phyloP scores from a whole-genome alignment of 2,888 invertebrate species.

The Pterobdella sp. region DNA sequence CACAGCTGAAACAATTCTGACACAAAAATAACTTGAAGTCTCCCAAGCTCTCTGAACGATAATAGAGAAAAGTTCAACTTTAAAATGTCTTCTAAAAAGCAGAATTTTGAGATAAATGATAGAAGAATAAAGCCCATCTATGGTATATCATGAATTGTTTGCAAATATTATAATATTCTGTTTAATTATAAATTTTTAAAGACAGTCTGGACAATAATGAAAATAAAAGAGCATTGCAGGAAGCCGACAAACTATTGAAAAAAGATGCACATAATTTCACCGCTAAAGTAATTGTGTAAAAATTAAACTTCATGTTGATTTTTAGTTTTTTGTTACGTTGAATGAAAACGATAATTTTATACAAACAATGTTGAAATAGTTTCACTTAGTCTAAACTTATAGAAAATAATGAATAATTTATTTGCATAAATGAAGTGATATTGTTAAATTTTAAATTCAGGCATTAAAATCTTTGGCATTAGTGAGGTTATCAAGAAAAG shows the following conservation, averaged over 20 bases:
- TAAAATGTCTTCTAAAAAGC: not conserved
- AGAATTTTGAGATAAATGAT: not conserved
- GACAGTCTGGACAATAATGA: constrained; percentile 13
- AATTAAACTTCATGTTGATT: no score
- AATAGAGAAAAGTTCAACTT: no score
- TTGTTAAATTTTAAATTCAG: constrained; percentile 48
- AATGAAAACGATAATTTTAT: not conserved
- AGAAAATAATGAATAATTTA: no score
- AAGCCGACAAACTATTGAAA: constrained; percentile 2
- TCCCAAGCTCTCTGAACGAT: no score
- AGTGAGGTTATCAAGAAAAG: constrained; percentile 73
- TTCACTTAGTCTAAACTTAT: no score
- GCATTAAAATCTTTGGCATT: constrained; percentile 85
- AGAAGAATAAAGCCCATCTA: not conserved
- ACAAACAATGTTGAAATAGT: not conserved
- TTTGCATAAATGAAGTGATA: no score
- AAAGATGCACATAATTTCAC: not conserved
- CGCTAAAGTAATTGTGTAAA: not conserved
- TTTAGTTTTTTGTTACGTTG: not conserved
- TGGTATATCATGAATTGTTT: not conserved
- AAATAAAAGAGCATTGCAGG: not conserved
- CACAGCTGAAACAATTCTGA: no score
- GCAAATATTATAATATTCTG: not conserved
- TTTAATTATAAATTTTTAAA: not conserved
- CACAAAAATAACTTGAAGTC: no score